phyloP scores from a whole-genome alignment of 2,797 vertebrate genomes.

The Yasuhikotakia modesta region DNA sequence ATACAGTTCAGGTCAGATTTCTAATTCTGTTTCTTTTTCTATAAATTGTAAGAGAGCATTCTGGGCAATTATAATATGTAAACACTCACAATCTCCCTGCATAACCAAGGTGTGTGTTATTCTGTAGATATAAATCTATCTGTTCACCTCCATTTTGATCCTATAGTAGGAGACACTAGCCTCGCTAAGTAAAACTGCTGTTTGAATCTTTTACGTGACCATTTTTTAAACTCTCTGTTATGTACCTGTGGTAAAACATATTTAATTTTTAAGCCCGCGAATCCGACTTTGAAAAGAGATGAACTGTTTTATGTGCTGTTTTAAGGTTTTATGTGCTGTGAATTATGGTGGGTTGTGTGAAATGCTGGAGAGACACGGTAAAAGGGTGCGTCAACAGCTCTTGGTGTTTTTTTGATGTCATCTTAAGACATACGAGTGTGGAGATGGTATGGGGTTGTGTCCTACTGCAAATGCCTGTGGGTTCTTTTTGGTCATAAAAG shows the following conservation, averaged over 20 bases:
- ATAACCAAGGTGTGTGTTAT: too few relatives aligned
- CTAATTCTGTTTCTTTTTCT: conserved; percentile 24
- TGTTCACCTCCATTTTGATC: conserved; percentile 9
- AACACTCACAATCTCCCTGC: not conserved
- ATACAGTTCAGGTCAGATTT: conserved; percentile 14
- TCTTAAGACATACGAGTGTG: conserved; percentile 66
- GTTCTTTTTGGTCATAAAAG: conserved; percentile 48
- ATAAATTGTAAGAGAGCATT: conserved; percentile 25
- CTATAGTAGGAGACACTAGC: not conserved
- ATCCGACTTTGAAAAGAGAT: conserved; percentile 81
- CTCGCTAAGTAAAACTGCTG: conserved; percentile 10
- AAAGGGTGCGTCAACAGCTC: conserved; percentile 54
- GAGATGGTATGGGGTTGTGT: conserved; percentile 64
- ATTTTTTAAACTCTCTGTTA: conserved; percentile 71
- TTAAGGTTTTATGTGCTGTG: conserved; percentile 84
- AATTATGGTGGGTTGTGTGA: conserved; percentile 76
- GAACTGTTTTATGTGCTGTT: conserved; percentile 85
- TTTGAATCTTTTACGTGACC: conserved; percentile 55
- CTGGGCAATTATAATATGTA: conserved; percentile 17
- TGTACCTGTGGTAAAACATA: conserved; percentile 79
- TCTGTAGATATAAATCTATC: conserved; percentile 2
- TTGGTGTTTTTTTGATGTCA: conserved; percentile 72
- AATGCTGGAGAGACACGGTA: conserved; percentile 64
- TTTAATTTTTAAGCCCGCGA: conserved; percentile 79
- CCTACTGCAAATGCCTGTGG: conserved; percentile 65